Percentiles rank a stretch among this genome's conserved stretches.
phyloP scores from a whole-genome alignment of 2,797 vertebrate species.

The Channa striata region DNA sequence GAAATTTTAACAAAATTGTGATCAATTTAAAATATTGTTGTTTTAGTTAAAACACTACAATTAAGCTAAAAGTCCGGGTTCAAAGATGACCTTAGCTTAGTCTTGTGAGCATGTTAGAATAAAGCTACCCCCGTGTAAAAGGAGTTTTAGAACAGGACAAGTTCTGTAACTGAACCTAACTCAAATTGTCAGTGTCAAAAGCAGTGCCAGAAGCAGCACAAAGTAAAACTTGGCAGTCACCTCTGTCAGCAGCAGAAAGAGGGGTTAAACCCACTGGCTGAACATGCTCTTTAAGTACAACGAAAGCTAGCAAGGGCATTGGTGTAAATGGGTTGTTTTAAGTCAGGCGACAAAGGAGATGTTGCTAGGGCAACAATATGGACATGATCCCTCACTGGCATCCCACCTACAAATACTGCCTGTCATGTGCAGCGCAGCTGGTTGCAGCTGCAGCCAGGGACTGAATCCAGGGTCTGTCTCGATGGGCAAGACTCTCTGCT shows the following conservation, averaged over 20 bases:
- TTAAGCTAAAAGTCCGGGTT: background rate
- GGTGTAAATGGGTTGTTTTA: background rate
- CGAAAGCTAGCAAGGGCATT: background rate
- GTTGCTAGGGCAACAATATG: conserved; percentile 10
- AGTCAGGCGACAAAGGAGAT: conserved; percentile 1
- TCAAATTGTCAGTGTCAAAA: conserved; percentile 23
- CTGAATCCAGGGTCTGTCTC: background rate
- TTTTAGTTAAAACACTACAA: conserved; percentile 15
- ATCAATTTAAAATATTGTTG: background rate
- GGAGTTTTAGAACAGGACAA: conserved; percentile 5
- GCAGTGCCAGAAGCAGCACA: conserved; percentile 9
- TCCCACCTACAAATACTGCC: conserved; percentile 4
- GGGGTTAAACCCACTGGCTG: conserved; percentile 3
- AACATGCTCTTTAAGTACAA: conserved; percentile 22
- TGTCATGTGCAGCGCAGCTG: conserved; percentile 9
- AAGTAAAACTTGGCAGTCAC: conserved; percentile 6
- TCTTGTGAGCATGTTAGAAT: conserved; percentile 9
- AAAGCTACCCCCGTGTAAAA: conserved; percentile 1
- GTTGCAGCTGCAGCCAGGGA: conserved; percentile 3
- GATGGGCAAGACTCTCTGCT: background rate
- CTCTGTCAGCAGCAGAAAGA: conserved; percentile 15
- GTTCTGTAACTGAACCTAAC: conserved; percentile 10
- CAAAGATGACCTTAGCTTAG: background rate
- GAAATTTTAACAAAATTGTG: too few relatives aligned
- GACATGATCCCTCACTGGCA: conserved; percentile 21